phyloP scores from a whole-genome alignment of 35 echinoderm and acorn worm species.

The Apostichopus parvimensis region DNA sequence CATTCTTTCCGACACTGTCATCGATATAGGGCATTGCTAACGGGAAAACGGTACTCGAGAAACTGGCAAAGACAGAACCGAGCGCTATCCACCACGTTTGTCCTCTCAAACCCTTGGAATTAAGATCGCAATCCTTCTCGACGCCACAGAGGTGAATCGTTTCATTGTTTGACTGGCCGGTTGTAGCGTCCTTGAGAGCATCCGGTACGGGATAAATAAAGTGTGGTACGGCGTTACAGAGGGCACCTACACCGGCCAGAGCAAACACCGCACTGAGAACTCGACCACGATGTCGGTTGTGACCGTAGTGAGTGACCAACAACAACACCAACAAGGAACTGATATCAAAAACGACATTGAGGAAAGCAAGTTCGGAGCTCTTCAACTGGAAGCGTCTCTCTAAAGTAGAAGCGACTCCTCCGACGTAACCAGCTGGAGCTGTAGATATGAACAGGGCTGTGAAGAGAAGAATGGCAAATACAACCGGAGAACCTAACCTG shows the following conservation, averaged over 20 bases:
- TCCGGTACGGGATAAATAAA: constrained; percentile 71
- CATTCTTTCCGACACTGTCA: constrained; percentile 61
- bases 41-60: constrained; percentile 58
- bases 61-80: constrained; percentile 58
- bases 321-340: constrained; percentile 53
- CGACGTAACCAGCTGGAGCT: constrained; percentile 20
- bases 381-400: constrained; percentile 82
- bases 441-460: neutral
- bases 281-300: constrained; percentile 77
- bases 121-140: neutral
- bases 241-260: constrained; percentile 1
- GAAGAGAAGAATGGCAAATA: constrained; percentile 26
- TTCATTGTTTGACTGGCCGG: neutral
- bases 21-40: constrained; percentile 78
- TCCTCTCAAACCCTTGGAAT: neutral
- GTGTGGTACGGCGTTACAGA: constrained; percentile 66
- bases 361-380: constrained; percentile 66
- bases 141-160: neutral
- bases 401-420: constrained; percentile 56
- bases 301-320: constrained; percentile 85
- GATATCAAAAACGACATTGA: constrained; percentile 66
- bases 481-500: neutral
- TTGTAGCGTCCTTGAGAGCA: constrained; percentile 37
- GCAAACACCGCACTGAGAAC: constrained; percentile 32
- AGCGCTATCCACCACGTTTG: constrained; percentile 60